phyloP scores from a whole-genome alignment of 37 sponge, comb jelly and placozoan species.

The Tethya wilhelma region DNA sequence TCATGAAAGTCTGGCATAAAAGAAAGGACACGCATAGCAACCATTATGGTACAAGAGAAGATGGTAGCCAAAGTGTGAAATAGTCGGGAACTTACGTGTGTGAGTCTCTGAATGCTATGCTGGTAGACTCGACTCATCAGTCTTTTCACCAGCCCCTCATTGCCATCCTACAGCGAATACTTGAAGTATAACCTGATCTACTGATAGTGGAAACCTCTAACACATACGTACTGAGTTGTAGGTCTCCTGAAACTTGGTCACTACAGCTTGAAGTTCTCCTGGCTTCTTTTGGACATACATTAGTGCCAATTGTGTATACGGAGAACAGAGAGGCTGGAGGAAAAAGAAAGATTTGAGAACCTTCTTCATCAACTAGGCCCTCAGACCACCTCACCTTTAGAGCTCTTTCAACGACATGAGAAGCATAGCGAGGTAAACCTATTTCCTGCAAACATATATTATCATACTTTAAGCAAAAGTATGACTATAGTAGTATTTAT shows the following conservation, averaged over 20 bases:
- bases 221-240: constrained; percentile 48
- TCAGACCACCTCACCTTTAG: constrained; percentile 70
- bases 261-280: constrained; percentile 27
- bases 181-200: not conserved
- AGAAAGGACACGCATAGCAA: not conserved
- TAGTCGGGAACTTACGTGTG: constrained; percentile 61
- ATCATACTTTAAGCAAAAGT: too few species aligned
- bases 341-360: not conserved
- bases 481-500: too few species aligned
- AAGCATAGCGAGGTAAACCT: constrained; percentile 60
- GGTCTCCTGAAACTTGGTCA: constrained; percentile 61
- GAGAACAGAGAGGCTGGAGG: constrained; percentile 73
- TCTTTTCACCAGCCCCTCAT: constrained; percentile 77
- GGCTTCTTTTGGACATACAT: constrained; percentile 52
- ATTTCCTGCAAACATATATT: too few species aligned
- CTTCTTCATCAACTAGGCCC: too few species aligned
- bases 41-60: not conserved
- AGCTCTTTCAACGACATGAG: constrained; percentile 68
- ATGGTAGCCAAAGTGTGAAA: not conserved
- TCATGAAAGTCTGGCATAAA: constrained; percentile 80
- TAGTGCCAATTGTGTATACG: constrained; percentile 66
- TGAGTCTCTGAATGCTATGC: constrained; percentile 79
- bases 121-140: constrained; percentile 38
- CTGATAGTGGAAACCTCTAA: not conserved
- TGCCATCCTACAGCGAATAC: constrained; percentile 66